Base-by-base conservation (phyloP, 2,888 invertebrate genomes). In the Callimorpha dominula region DNA sequence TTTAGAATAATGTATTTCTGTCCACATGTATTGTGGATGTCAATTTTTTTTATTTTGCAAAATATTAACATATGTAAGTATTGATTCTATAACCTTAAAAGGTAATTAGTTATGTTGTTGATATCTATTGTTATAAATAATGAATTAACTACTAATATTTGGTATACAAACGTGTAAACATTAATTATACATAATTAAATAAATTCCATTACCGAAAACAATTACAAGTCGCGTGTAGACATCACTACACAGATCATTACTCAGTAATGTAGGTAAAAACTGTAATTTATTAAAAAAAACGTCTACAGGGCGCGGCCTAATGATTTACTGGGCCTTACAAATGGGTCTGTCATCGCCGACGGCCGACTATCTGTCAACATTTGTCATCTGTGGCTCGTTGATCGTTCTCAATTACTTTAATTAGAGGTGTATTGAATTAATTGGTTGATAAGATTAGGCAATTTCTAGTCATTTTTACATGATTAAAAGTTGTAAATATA, bases 271-370 rank as follows among this genome's bases (percentile, higher is more conserved):
- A 75, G 49, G 75, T 73, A 75, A 75, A 74, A 81, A 86, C 78
- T 49, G 77, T 86, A 89, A 89, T 89, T 88, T 88, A 89, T 87
- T 88, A 89, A 88, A 89, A 88, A 89, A 89, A 87, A 85, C 76
- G 77, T 74, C 67, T 71, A 88, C 87, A 77, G 71, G 90, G 86
- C 85, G 87, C 82, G 83, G 81, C 85, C 81, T 91, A 92, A 93
- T 93, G 92, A 92, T 92, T 91, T 87, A 87, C 80, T 77, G 83
- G 80, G 81, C 81, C 83, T 90, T 88, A 94, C 89, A 93, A 95
- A 95, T 94, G 92, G 88, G 82, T 76, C 91, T 94, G 94, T 95
- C 95, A 93, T 91, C 95, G 86, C 90, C 84, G 86, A 81, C 87
- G 86, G 87, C 79, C 79, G 79, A 86, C 87, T 89, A 92, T 94